phyloP scores from a whole-genome alignment of 2,113 vertebrate species.

The Ailurus styani region DNA sequence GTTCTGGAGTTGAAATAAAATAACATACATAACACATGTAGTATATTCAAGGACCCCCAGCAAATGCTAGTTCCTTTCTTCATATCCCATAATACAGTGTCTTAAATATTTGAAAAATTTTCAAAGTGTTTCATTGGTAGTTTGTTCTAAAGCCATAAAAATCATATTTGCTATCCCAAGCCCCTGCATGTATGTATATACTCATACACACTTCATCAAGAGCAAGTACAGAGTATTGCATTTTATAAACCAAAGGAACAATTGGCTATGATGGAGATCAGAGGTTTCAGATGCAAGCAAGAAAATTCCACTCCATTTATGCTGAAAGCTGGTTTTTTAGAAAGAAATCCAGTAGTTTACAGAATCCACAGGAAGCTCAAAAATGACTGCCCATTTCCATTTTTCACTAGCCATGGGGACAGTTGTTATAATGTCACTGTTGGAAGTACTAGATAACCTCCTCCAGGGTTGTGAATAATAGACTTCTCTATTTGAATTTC shows the following conservation, averaged over 20 bases:
- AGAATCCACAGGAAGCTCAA: not conserved
- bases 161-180: not conserved
- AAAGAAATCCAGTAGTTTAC: not conserved
- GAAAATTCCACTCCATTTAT: slow-evolving; percentile 12
- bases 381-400: not conserved
- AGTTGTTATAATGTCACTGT: not conserved
- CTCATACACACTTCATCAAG: not conserved
- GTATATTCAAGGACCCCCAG: not conserved
- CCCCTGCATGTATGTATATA: not conserved
- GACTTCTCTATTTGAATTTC: not conserved
- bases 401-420: not conserved
- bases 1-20: not conserved
- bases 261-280: not conserved
- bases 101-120: not conserved
- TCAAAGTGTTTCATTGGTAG: not conserved
- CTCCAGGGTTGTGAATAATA: not conserved
- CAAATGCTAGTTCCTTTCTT: not conserved
- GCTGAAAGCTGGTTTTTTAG: not conserved
- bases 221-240: not conserved
- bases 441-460: not conserved
- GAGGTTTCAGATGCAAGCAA: not conserved
- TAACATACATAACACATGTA: not conserved
- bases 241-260: not conserved
- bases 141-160: not conserved
- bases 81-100: not conserved